Conservation (phyloP, 1,140 invertebrate genomes). For the Elysia chlorotica region DNA sequence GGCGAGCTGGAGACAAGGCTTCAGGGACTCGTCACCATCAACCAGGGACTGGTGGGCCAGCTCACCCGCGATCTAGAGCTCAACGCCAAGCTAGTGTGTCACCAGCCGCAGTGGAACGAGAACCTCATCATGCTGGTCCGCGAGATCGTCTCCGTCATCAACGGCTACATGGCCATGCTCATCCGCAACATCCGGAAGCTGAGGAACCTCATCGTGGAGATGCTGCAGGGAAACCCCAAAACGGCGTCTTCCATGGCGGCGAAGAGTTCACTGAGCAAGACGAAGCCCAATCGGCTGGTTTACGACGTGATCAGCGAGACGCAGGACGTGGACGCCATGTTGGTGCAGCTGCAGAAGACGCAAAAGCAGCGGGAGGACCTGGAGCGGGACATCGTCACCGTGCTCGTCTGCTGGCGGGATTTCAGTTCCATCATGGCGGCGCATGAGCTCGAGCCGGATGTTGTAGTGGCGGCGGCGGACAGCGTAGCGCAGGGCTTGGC, state of each 20-base stretch:
- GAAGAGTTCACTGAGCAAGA: too few relatives aligned
- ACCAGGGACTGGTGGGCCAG: background rate
- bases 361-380: background rate
- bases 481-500: too few relatives aligned
- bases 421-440: too few relatives aligned
- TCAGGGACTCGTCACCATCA: background rate
- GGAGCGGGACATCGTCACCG: background rate
- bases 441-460: too few relatives aligned
- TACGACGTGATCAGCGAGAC: background rate
- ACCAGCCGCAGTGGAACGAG: background rate
- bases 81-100: background rate
- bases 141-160: background rate
- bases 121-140: background rate
- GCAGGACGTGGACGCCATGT: conserved; percentile 11
- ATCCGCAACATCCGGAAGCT: conserved; percentile 7
- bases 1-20: background rate
- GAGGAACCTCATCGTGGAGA: background rate
- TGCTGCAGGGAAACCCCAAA: too few relatives aligned
- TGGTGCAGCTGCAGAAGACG: background rate
- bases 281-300: too few relatives aligned
- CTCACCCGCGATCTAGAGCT: background rate
- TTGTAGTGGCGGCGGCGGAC: too few relatives aligned
- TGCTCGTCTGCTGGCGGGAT: background rate
- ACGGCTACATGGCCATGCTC: conserved; percentile 14
- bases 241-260: background rate